Evolutionary conservation across 2,888 invertebrate species (phyloP).

Genomic region (Neoaliturus tenellus): DNA sequence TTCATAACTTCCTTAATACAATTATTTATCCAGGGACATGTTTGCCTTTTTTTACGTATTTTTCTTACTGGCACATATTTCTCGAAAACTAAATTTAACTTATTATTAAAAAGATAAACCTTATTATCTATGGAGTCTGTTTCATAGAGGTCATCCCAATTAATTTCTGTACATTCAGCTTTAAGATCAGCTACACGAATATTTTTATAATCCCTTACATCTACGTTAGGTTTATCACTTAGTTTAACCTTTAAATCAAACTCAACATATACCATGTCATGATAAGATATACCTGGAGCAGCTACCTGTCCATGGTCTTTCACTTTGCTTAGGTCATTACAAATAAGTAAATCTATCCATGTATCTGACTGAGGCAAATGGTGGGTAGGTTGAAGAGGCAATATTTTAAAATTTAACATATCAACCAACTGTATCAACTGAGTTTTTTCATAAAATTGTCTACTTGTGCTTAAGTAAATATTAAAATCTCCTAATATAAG

Average conservation of each 20-base stretch:
- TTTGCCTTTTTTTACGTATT: background rate
- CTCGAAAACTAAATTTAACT: background rate
- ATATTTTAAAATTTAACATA: background rate
- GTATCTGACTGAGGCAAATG: background rate
- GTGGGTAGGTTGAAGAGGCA: background rate
- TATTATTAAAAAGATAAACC: background rate
- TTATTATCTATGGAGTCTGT: background rate
- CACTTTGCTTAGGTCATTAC: background rate
- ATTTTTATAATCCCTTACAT: slow-evolving; percentile 14
- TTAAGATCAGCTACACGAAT: background rate
- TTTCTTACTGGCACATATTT: slow-evolving; percentile 7
- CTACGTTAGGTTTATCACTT: background rate
- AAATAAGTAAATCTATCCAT: background rate
- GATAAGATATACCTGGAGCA: background rate
- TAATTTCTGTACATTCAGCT: background rate
- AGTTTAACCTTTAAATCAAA: background rate
- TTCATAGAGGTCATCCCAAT: background rate
- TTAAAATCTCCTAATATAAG: slow-evolving; percentile 16
- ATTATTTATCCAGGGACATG: background rate
- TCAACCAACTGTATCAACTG: background rate
- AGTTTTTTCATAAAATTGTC: slow-evolving; percentile 16
- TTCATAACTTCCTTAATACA: background rate
- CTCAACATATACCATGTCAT: slow-evolving; percentile 5
- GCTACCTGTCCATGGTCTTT: background rate
- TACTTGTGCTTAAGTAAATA: background rate